A percentile compares a stretch with the other conserved stretches of the same genome.
Conservation (phyloP, 2,113 vertebrate species). For the zebrafish (Danio rerio) region GRCz12tu NC_133186.1:47224501-47225000, state of each 20-base stretch:
- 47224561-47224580: background rate
- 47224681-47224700: background rate
- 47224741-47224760: background rate
- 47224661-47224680: too few species aligned
- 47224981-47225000: too few species aligned
- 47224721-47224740: background rate
- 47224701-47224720: background rate
- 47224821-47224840: too few species aligned
- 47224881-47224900: too few species aligned
- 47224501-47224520: background rate
- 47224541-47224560: background rate
- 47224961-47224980: too few species aligned
- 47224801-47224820: background rate
- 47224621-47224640: background rate
- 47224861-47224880: too few species aligned
- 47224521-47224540: background rate
- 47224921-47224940: too few species aligned
- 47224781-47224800: background rate
- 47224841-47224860: too few species aligned
- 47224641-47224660: slow-evolving; percentile 22
- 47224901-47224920: too few species aligned
- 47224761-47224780: background rate
- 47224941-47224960: too few species aligned
- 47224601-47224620: background rate
- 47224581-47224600: background rate